Evolutionary conservation across 1,140 invertebrate genomes (phyloP).

Genomic region (Parasteatoda tepidariorum): DNA sequence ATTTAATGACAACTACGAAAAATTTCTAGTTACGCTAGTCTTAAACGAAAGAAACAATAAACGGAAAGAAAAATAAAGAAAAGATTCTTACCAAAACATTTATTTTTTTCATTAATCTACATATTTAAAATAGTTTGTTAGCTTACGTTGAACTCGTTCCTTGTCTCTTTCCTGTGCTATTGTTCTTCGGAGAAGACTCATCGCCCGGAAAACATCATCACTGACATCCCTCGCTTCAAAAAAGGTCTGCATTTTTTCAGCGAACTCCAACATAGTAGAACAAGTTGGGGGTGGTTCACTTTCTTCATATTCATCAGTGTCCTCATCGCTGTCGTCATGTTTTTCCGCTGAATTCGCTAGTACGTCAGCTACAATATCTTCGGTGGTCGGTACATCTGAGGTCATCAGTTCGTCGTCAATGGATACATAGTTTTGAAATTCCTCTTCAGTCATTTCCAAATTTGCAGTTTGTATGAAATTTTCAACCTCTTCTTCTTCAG

Average conservation of each 20-base stretch:
- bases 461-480: no score
- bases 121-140: no score
- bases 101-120: no score
- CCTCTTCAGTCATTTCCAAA: neutral
- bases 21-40: no score
- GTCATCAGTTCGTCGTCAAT: neutral
- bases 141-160: no score
- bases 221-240: neutral
- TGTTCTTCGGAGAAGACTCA: no score
- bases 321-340: neutral
- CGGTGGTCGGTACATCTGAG: neutral
- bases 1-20: no score
- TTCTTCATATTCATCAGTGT: slow-evolving; percentile 17
- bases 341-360: neutral
- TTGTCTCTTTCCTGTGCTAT: no score
- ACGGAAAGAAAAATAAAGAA: no score
- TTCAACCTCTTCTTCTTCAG: neutral
- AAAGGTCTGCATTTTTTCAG: neutral
- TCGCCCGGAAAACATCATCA: neutral
- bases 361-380: slow-evolving; percentile 2
- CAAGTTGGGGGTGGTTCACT: neutral
- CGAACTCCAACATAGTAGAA: neutral
- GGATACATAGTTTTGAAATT: neutral
- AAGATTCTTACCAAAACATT: no score
- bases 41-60: no score